phyloP scores from a whole-genome alignment of 2,888 invertebrate genomes.

The Patella depressa region DNA sequence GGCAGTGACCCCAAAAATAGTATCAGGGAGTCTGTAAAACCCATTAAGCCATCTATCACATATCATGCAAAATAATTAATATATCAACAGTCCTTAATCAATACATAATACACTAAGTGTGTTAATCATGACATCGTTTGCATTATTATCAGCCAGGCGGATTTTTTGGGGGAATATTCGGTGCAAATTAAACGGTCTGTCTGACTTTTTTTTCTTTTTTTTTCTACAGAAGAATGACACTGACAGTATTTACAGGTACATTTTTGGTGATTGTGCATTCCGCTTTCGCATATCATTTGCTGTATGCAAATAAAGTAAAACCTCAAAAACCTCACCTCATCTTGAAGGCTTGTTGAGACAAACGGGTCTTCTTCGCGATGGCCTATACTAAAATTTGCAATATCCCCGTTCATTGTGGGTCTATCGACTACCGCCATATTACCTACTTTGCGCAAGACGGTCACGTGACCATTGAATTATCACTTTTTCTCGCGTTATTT shows the following conservation, averaged over 20 bases:
- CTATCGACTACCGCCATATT: constrained; percentile 66
- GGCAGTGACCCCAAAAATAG: no score
- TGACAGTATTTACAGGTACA: no score
- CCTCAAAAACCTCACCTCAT: constrained; percentile 48
- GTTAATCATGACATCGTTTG: not conserved
- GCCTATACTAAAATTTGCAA: constrained; percentile 54
- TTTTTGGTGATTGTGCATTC: no score
- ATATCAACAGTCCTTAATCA: not conserved
- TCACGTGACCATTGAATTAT: constrained; percentile 66
- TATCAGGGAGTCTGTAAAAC: no score
- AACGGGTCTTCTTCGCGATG: constrained; percentile 53
- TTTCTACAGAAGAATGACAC: no score
- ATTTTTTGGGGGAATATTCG: not conserved
- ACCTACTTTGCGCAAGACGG: constrained; percentile 57
- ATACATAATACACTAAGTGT: not conserved
- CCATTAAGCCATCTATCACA: not conserved
- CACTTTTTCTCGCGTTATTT: constrained; percentile 52
- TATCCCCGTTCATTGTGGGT: constrained; percentile 61
- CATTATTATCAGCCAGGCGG: not conserved
- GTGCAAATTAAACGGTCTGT: not conserved
- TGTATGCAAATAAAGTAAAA: no score
- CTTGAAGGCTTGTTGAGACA: constrained; percentile 52
- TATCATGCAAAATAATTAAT: constrained; percentile 3
- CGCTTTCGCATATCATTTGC: no score
- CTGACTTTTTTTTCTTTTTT: not conserved